Percentiles rank a stretch among this genome's conserved stretches.
Evolutionary conservation across 2,888 invertebrate species (phyloP).

Genomic region (Plagodis dolabraria): DNA sequence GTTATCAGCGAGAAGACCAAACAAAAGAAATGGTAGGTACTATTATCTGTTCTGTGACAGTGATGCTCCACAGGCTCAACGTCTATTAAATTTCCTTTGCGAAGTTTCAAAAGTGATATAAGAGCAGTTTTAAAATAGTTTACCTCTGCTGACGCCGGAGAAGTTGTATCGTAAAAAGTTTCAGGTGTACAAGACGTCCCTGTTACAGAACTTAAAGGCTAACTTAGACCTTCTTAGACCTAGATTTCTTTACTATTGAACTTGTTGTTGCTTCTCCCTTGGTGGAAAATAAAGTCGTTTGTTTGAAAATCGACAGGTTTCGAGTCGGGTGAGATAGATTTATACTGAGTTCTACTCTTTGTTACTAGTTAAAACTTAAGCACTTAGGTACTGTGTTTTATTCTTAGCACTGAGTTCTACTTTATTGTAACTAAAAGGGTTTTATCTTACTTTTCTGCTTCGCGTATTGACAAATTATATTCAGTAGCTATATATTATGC

Average conservation of each 20-base stretch:
- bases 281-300: constrained; percentile 12
- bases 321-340: background rate
- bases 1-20: too few relatives aligned
- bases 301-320: constrained; percentile 9
- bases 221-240: constrained; percentile 37
- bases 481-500: too few relatives aligned
- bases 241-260: constrained; percentile 36
- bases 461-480: too few relatives aligned
- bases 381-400: background rate
- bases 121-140: constrained; percentile 70
- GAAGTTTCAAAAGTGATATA: constrained; percentile 67
- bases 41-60: too few relatives aligned
- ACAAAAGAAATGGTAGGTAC: too few relatives aligned
- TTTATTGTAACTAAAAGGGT: too few relatives aligned
- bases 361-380: background rate
- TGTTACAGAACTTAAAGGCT: constrained; percentile 35
- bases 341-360: background rate
- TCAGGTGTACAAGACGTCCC: constrained; percentile 44
- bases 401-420: too few relatives aligned
- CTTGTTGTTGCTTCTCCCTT: constrained; percentile 11
- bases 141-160: constrained; percentile 38
- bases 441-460: too few relatives aligned
- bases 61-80: background rate
- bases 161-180: constrained; percentile 64
- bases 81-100: constrained; percentile 42